These are phyloP conservation scores for Leptopilina boulardi DNA, from an alignment of 1,140 invertebrate species.

Conservation along the genomic window DNA sequence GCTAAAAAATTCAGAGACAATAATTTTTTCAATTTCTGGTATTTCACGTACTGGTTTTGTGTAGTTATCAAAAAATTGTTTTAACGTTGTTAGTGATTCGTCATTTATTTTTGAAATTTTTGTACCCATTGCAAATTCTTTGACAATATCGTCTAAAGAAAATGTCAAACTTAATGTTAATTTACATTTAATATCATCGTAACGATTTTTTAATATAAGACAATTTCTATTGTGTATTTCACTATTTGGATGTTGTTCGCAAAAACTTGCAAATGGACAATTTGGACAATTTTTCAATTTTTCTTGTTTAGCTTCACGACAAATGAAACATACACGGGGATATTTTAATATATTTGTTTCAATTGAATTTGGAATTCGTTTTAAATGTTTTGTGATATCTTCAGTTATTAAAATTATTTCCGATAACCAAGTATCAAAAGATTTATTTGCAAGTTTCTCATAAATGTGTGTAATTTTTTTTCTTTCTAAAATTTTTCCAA, in stretches of 20 bases:
- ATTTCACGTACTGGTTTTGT: background rate
- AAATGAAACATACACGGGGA: background rate
- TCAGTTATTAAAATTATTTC: too few species aligned
- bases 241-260: background rate
- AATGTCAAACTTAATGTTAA: too few species aligned
- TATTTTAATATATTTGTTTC: background rate
- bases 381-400: background rate
- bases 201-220: background rate
- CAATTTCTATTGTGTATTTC: background rate
- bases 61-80: background rate
- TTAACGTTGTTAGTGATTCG: background rate
- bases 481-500: background rate
- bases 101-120: background rate
- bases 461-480: background rate
- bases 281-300: background rate
- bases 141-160: background rate
- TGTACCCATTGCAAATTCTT: background rate
- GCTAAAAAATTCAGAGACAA: background rate
- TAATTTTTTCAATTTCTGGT: background rate
- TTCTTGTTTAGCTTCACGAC: background rate
- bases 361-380: background rate
- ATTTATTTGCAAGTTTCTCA: background rate
- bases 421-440: background rate
- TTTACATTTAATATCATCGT: too few species aligned
- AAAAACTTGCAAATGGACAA: background rate